Evolutionary conservation across 2,797 vertebrate species (phyloP).

Genomic region (Ataeniobius toweri): DNA sequence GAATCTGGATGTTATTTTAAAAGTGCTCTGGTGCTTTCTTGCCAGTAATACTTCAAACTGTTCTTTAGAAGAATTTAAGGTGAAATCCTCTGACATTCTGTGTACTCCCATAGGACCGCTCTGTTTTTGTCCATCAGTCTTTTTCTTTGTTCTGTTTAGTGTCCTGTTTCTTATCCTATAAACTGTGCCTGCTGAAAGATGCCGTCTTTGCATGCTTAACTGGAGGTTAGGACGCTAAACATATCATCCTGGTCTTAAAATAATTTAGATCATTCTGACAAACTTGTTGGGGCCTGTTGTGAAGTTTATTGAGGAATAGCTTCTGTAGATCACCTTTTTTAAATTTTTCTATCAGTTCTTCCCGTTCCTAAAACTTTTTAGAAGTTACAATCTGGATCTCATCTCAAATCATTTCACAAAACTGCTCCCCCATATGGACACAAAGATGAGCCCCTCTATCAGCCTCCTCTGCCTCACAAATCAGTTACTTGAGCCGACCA

Average conservation of each 20-base stretch:
- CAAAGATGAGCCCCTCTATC: too few species aligned
- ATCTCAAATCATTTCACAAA: not conserved
- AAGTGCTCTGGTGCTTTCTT: slow-evolving; percentile 2
- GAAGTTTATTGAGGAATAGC: not conserved
- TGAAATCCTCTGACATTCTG: not conserved
- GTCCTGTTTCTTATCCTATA: not conserved
- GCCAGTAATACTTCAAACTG: not conserved
- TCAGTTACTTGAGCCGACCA: too few species aligned
- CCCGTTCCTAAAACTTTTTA: not conserved
- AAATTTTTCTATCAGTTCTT: not conserved
- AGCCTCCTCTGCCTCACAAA: too few species aligned
- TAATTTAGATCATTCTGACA: too few species aligned
- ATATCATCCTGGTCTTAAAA: too few species aligned
- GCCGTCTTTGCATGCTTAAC: not conserved
- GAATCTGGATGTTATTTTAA: not conserved
- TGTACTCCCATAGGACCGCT: not conserved
- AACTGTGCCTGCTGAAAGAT: not conserved
- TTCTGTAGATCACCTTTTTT: not conserved
- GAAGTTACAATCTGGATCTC: not conserved
- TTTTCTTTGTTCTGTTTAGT: not conserved
- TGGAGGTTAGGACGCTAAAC: not conserved
- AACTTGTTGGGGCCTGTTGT: not conserved
- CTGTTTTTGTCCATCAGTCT: not conserved
- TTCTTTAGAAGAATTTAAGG: not conserved
- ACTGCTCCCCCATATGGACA: too few species aligned